Conservation (phyloP, 2,888 invertebrate genomes). For the Isoperla grammatica region DNA sequence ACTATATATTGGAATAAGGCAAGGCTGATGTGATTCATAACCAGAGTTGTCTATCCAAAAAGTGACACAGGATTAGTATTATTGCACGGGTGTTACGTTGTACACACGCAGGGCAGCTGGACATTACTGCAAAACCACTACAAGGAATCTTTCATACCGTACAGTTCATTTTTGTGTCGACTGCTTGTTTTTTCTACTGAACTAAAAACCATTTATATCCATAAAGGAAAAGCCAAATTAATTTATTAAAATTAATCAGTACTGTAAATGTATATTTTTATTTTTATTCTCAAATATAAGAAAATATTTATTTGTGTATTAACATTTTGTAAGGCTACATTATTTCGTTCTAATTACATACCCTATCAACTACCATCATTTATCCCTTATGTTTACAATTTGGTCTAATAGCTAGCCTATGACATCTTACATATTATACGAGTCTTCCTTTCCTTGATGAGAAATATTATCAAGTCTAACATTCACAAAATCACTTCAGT, state of each 20-base stretch:
- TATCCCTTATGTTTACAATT: too few species aligned
- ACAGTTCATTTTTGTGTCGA: constrained; percentile 9
- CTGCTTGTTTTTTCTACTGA: neutral
- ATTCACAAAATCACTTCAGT: too few species aligned
- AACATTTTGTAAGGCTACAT: neutral
- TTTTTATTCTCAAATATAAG: neutral
- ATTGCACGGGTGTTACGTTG: constrained; percentile 12
- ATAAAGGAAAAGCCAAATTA: constrained; percentile 14
- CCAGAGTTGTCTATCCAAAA: constrained; percentile 15
- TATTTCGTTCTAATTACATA: neutral
- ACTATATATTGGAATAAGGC: constrained; percentile 13
- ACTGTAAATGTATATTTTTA: too few species aligned
- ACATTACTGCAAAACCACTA: neutral
- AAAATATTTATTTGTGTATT: constrained; percentile 6
- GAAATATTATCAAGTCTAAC: too few species aligned
- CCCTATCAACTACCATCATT: too few species aligned
- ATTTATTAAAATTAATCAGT: constrained; percentile 15
- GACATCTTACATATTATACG: too few species aligned
- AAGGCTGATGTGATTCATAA: constrained; percentile 28
- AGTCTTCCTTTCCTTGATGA: too few species aligned
- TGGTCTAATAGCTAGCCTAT: too few species aligned
- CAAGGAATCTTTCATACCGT: neutral
- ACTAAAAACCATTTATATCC: neutral
- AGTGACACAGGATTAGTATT: constrained; percentile 3
- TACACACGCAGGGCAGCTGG: neutral